A percentile compares a stretch with the other conserved stretches of the same genome.
phyloP scores from a whole-genome alignment of 2,888 invertebrate genomes.

The Didymodactylos carnosus region DNA sequence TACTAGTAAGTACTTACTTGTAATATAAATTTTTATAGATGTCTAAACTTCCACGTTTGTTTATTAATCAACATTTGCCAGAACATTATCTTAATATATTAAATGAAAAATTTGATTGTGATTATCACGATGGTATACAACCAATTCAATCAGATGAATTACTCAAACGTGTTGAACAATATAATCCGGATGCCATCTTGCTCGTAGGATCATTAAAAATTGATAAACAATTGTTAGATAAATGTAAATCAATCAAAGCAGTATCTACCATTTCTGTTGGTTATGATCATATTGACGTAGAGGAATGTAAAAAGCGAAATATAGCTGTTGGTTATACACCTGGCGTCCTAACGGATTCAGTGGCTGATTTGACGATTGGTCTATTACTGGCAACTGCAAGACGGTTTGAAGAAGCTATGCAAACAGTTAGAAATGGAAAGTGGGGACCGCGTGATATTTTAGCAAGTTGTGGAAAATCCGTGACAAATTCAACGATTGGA shows the following conservation, averaged over 20 bases:
- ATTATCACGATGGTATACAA: not conserved
- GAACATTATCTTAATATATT: not conserved
- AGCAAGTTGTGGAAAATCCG: too few relatives aligned
- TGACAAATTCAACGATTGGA: too few relatives aligned
- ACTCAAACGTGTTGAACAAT: not conserved
- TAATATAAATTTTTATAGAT: too few relatives aligned
- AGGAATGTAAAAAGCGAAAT: slow-evolving; percentile 48
- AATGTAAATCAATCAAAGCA: slow-evolving; percentile 45
- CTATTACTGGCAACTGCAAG: too few relatives aligned
- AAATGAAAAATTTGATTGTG: not conserved
- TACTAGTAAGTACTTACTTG: too few relatives aligned
- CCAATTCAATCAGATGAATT: not conserved
- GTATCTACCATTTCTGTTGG: slow-evolving; percentile 77
- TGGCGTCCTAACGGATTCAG: too few relatives aligned
- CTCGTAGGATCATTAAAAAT: not conserved
- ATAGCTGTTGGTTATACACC: slow-evolving; percentile 66
- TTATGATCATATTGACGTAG: slow-evolving; percentile 61
- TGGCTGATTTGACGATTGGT: too few relatives aligned
- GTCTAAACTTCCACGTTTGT: too few relatives aligned
- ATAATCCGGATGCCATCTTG: not conserved
- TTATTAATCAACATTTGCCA: not conserved
- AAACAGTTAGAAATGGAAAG: too few relatives aligned
- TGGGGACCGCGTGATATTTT: too few relatives aligned
- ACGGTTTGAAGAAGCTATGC: too few relatives aligned
- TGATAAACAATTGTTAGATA: slow-evolving; percentile 4